Evolutionary conservation across 1,140 invertebrate species (phyloP).

Genomic region (Drosophila insularis): DNA sequence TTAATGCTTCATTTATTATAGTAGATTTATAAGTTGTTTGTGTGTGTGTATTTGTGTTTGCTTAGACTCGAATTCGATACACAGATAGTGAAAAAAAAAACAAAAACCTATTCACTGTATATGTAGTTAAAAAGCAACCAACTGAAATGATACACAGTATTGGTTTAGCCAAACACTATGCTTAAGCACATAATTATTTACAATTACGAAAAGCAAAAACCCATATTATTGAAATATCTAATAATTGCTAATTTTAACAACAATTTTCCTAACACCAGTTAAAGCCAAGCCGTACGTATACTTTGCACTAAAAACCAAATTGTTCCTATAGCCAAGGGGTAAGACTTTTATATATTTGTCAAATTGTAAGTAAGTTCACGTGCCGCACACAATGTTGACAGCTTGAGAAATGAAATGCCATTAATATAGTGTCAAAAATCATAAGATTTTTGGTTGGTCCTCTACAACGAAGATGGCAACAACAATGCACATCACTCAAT

Average conservation of each 20-base stretch:
- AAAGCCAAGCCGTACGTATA: constrained; percentile 36
- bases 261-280: constrained; percentile 57
- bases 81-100: too few species aligned
- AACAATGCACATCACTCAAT: constrained; percentile 41
- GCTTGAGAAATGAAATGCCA: constrained; percentile 54
- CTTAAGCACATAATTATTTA: constrained; percentile 45
- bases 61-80: constrained; percentile 38
- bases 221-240: constrained; percentile 7
- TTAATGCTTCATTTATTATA: constrained; percentile 64
- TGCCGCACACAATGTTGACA: constrained; percentile 49
- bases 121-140: constrained; percentile 15
- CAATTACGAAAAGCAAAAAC: constrained; percentile 44
- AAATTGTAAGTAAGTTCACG: constrained; percentile 54
- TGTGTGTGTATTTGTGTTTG: constrained; percentile 58
- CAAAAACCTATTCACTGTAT: constrained; percentile 11
- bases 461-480: constrained; percentile 27
- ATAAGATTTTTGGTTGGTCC: constrained; percentile 24
- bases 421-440: constrained; percentile 28
- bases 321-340: constrained; percentile 43
- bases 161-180: constrained; percentile 33
- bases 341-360: neutral
- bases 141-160: constrained; percentile 25
- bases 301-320: constrained; percentile 58
- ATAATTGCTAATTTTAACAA: constrained; percentile 81
- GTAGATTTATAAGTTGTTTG: constrained; percentile 72